Evolutionary conservation across 2,888 invertebrate genomes (phyloP), one percentile per base, ranked within the genome.

Genomic region (Agrochola litura): DNA sequence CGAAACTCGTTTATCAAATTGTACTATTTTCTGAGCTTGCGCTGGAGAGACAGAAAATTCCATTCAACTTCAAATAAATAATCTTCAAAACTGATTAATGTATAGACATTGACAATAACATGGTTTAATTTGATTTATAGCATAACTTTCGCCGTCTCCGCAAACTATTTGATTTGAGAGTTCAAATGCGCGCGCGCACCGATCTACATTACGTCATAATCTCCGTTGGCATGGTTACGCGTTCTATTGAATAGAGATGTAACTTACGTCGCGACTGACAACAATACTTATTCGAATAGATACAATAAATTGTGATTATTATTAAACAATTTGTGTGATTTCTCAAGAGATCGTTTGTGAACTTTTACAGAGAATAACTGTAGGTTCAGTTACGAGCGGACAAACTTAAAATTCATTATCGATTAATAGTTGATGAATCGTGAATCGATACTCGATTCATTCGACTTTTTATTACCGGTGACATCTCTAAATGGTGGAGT

Each of bases 121-220:
- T 87, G 89, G 89, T 89, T 89, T 92, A 92, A 92, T 90, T 89
- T 92, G 94, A 95, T 94, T 94, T 95, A 95, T 95, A 92, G 90
- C 84, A 88, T 92, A 91, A 95, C 95, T 95, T 95, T 95, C 94
- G 92, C 93, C 89, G 89, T 91, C 89, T 91, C 93, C 93, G 89
- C 90, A 93, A 94, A 94, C 91, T 93, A 93, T 93, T 93, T 94
- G 92, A 94, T 95, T 94, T 94, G 94, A 94, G 73, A 61, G 72
- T 52, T 66, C 69, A 72, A 83, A 83, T 86, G 91, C 88, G 90
- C 89, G 84, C 85, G 90, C 90, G 90, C 89, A 90, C 82, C 76
- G 77, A 83, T 86, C 80, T 73, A 73, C 65, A 67, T 90, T 91
- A 85, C 87, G 86, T 88, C 89, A 90, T 72, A 68, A 61, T 64